Evolutionary conservation across 30 jellyfish, hydroid and myxozoan species (phyloP).

Genomic region (Sanderia malayensis): DNA sequence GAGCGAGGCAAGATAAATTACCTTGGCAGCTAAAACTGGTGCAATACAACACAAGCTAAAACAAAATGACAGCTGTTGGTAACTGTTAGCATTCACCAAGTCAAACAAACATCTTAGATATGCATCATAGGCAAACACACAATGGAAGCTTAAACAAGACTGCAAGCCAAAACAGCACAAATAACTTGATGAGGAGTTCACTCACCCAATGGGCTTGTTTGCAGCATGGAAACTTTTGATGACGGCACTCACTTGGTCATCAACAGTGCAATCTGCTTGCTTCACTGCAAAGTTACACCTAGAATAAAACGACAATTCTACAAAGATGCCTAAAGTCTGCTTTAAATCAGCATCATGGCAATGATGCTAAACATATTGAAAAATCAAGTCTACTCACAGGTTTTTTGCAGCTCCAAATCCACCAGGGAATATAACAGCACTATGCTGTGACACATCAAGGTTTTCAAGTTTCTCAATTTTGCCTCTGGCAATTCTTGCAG

Average conservation of each 20-base stretch:
- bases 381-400: slow-evolving; percentile 58
- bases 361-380: too few relatives aligned
- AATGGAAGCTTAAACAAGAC: too few relatives aligned
- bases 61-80: not conserved
- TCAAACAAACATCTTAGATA: too few relatives aligned
- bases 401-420: slow-evolving; percentile 99
- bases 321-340: too few relatives aligned
- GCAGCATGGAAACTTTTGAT: slow-evolving; percentile 80
- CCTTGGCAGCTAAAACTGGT: slow-evolving; percentile 95
- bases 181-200: too few relatives aligned
- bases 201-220: slow-evolving; percentile 96
- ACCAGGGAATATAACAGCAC: slow-evolving; percentile 97
- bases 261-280: slow-evolving; percentile 88
- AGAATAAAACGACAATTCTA: too few relatives aligned
- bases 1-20: too few relatives aligned
- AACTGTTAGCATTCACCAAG: not conserved
- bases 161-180: too few relatives aligned
- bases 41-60: slow-evolving; percentile 90
- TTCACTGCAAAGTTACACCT: slow-evolving; percentile 97
- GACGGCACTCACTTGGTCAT: slow-evolving; percentile 64
- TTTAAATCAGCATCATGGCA: too few relatives aligned
- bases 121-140: too few relatives aligned
- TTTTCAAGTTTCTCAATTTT: slow-evolving; percentile 61
- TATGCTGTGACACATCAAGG: slow-evolving; percentile 57
- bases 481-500: slow-evolving; percentile 98